Percentiles rank a stretch among this genome's conserved stretches.
These are phyloP conservation scores for Neogale vison DNA, from an alignment of 2,113 vertebrate species.

Conservation along the genomic window DNA sequence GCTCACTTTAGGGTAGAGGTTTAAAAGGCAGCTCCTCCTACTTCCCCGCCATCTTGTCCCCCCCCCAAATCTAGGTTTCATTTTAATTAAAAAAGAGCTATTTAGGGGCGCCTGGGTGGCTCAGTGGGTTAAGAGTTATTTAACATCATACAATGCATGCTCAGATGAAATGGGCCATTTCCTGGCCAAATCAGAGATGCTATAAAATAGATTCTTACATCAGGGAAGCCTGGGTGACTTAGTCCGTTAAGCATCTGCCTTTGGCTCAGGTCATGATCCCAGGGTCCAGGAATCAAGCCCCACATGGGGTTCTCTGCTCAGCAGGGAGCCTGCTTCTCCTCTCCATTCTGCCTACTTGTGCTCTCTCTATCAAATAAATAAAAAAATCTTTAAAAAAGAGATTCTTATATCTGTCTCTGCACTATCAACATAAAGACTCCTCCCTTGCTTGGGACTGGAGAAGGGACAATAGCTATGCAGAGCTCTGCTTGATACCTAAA, in stretches of 20 bases:
- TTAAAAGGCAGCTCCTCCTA: too few relatives aligned
- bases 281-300: too few relatives aligned
- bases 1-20: too few relatives aligned
- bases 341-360: neutral
- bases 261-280: too few relatives aligned
- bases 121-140: neutral
- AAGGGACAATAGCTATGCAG: neutral
- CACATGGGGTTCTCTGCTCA: too few relatives aligned
- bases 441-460: neutral
- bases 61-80: neutral
- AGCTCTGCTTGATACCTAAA: neutral
- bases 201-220: neutral
- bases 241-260: too few relatives aligned
- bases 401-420: neutral
- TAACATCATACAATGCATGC: neutral
- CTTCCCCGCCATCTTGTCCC: too few relatives aligned
- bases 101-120: neutral
- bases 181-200: neutral
- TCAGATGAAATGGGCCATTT: neutral
- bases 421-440: neutral
- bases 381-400: neutral
- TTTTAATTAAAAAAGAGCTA: neutral
- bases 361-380: neutral
- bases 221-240: neutral
- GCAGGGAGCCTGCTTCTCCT: too few relatives aligned